These are phyloP conservation scores for Fregata magnificens DNA, from an alignment of 2,113 vertebrate genomes.

Conservation along the genomic window DNA sequence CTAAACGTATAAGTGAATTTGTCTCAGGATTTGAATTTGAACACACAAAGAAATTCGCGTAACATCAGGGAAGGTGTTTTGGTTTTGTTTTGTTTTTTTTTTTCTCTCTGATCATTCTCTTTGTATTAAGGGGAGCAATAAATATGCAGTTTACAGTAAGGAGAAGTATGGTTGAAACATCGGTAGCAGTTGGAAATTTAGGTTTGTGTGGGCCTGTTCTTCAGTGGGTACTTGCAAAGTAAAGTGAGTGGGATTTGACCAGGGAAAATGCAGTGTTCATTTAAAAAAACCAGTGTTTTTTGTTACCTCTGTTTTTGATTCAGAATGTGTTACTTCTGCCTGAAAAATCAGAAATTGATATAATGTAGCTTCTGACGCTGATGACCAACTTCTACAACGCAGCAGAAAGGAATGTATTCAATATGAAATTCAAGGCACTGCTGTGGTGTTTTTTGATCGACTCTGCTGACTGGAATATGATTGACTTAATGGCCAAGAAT, in stretches of 20 bases:
- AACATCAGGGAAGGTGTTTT: neutral
- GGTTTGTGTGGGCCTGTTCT: neutral
- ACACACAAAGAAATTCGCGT: neutral
- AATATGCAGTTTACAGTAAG: neutral
- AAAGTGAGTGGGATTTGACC: neutral
- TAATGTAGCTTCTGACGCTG: neutral
- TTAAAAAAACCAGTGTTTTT: fast-evolving
- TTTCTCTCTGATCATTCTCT: neutral
- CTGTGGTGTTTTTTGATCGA: neutral
- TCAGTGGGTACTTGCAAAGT: neutral
- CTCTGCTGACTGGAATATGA: neutral
- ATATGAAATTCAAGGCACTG: neutral
- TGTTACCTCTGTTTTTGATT: neutral
- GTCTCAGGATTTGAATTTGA: neutral
- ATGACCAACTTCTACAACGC: neutral
- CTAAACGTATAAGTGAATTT: neutral
- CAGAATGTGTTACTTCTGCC: neutral
- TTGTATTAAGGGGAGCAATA: neutral
- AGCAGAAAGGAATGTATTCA: neutral
- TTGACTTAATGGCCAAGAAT: constrained; percentile 19
- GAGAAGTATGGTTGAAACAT: neutral
- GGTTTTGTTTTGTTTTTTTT: neutral
- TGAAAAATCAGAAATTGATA: neutral
- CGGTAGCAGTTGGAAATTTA: neutral
- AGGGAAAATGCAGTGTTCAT: neutral